Base-by-base conservation (phyloP, 2,113 vertebrate species). In the Ictidomys tridecemlineatus region DNA sequence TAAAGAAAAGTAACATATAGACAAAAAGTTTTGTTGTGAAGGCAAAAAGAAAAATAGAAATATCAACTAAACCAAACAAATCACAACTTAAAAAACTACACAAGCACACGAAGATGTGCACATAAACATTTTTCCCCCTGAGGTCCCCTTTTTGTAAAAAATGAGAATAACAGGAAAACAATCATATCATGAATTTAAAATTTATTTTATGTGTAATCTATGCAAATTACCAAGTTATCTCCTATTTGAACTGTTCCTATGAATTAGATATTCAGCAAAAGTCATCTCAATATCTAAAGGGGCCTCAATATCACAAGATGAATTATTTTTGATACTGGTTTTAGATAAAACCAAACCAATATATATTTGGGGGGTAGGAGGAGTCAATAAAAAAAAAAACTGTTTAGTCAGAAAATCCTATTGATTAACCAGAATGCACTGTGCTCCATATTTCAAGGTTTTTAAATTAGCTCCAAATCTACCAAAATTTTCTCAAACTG, bases 61-160 rank as follows among this genome's bases (percentile, higher is more conserved):
- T 94, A 74, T 95, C 76, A 96, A 85, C 80, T 91, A 97, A 94
- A 97, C 20, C 84, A 82, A 96, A 94, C 78, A 94, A 95, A 96
- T 42, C 48, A 95, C 83, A 97, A 96, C 53, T 96, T 56, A 93
- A 56, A 89, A 96, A 56, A 89, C 63, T 90, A 92, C 39, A 93
- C 22, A 96, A 14, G 28, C 37, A 28, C 28, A 92, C 18, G 16
- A 83, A 87, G 12, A 83, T 18, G 30, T 78, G 89, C 67, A 96
- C 67, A 93, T 16, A 95, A 34, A 97, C 61, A 90, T 24, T 79
- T 89, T 76, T 26, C 74, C 2, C 56, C 61, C n/a, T 37, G 13
- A 2, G 6, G 7, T 51, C 2, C 45, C 14, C 42, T 80, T 96
- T 69, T 22, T 92, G 32, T 30, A 94, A 39, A 91, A 85, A 94